Percentiles rank a stretch among this genome's conserved stretches.
These are phyloP conservation scores for Cryptotis parvus DNA, from an alignment of 2,113 vertebrate species.

Conservation along the genomic window DNA sequence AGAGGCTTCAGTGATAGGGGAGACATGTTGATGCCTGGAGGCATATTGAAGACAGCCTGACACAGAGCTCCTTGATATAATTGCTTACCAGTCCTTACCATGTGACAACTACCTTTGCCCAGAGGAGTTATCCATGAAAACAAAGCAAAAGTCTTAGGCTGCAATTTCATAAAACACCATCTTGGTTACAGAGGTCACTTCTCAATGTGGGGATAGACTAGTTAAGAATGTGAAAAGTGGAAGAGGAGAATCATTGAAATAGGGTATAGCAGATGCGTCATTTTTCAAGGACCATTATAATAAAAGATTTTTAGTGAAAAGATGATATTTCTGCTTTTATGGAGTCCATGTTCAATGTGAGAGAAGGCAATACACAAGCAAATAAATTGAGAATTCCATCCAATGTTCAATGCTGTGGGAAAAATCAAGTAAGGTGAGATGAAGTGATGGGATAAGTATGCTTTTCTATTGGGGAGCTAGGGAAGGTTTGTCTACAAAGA, in stretches of 20 bases:
- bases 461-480: neutral
- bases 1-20: neutral
- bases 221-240: neutral
- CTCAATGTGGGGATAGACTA: neutral
- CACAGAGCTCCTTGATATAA: no score
- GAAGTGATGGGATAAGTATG: neutral
- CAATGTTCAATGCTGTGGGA: neutral
- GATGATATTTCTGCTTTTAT: neutral
- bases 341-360: neutral
- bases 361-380: neutral
- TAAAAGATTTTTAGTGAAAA: conserved; percentile 19
- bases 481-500: neutral
- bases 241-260: neutral
- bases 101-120: neutral
- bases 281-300: conserved; percentile 9
- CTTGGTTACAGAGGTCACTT: neutral
- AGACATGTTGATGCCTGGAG: no score
- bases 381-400: neutral
- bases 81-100: neutral
- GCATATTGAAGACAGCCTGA: no score
- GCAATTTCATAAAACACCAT: neutral
- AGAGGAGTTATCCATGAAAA: neutral
- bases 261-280: neutral
- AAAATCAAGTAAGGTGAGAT: neutral
- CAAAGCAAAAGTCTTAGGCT: no score